Evolutionary conservation across 2,888 invertebrate genomes (phyloP).

Genomic region (Gasteruption jaculator): DNA sequence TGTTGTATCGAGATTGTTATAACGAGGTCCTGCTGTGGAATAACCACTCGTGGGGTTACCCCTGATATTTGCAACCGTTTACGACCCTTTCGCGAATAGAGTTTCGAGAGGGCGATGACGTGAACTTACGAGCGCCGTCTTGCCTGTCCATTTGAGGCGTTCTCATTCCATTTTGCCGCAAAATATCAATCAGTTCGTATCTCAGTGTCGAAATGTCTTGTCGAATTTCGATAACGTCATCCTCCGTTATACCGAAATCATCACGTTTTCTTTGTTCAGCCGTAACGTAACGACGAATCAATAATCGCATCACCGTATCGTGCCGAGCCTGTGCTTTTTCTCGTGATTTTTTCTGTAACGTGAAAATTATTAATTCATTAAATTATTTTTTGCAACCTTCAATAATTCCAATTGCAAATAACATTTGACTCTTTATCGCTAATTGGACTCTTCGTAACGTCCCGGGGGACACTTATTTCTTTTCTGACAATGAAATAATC

Average conservation of each 20-base stretch:
- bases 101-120: no score
- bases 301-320: slow-evolving; percentile 80
- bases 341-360: slow-evolving; percentile 64
- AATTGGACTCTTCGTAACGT: no score
- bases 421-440: no score
- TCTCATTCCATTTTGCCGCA: slow-evolving; percentile 82
- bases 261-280: slow-evolving; percentile 85
- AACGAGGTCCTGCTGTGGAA: no score
- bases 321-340: slow-evolving; percentile 70
- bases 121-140: slow-evolving; percentile 63
- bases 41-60: no score
- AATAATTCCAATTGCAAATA: no score
- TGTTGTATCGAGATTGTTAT: no score
- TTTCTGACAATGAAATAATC: slow-evolving; percentile 11
- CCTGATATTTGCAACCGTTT: no score
- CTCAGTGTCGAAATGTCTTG: slow-evolving; percentile 94
- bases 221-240: slow-evolving; percentile 96
- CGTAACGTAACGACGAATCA: slow-evolving; percentile 87
- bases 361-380: not conserved
- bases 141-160: slow-evolving; percentile 70
- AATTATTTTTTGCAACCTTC: not conserved
- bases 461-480: no score
- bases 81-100: no score
- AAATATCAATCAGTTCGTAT: slow-evolving; percentile 88
- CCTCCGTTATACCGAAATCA: slow-evolving; percentile 90